Evolutionary conservation across 2,888 invertebrate species (phyloP), one percentile per base, ranked within the genome.

Genomic region (Schizaphis graminum): DNA sequence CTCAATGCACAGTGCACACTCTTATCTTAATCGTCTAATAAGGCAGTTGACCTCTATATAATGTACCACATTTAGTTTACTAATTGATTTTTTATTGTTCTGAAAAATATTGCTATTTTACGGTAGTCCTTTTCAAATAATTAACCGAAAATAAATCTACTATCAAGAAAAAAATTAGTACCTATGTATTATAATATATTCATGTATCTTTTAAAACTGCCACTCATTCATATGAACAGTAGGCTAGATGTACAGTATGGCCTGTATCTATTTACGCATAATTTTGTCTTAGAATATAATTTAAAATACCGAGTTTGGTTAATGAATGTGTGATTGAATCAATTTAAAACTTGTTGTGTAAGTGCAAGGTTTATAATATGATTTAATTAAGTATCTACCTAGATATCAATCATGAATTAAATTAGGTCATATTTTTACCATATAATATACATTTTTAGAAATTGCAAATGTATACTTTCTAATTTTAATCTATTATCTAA

Each of bases 81-180:
- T 53, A 92, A 92, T 92, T 53, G 67, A 92, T 67, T 88, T 92
- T 77, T 88, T 67, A 92, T 92, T 92, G 77, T 88, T 41, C 26
- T 28, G 47, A 85, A 85, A 91, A 85, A 47, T n/a, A 1, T 26
- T 87, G 47, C 47, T 26, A 67, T 28, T 92, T 87, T 44, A 21
- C 16, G 85, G 91, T 47, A 49, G 77, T 44, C 86, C 44, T 28
- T 35, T 87, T 61, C 49, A 49, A 77, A 77, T 21, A 77, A 67
- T 87, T 47, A 67, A 67, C 26, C 49, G 5, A 92, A 87, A 61
- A 87, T 35, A 67, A 61, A 87, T 49, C 16, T 87, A 67, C 56
- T 21, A 44, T 28, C 41, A 0, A 5, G 0, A 4, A 67, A 13
- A 28, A 47, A 13, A 26, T 77, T 35, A 35, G 35, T 77, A 8